Evolutionary conservation across 2,888 invertebrate genomes (phyloP).

Genomic region (Psylliodes chrysocephalus): DNA sequence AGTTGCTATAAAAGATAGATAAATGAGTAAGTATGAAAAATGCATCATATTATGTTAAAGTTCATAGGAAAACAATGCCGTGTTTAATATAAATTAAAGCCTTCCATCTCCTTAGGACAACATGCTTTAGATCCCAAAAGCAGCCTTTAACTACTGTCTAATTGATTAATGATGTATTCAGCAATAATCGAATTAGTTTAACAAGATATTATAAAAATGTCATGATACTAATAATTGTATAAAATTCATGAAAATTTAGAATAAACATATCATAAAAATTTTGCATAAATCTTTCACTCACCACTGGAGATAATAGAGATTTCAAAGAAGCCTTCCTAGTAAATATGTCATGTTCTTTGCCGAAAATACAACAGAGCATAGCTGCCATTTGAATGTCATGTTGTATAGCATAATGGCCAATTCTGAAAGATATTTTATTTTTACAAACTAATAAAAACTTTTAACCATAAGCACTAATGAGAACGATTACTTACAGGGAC

Average conservation of each 20-base stretch:
- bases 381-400: conserved; percentile 94
- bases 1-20: conserved; percentile 68
- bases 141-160: too few relatives aligned
- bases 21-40: conserved; percentile 36
- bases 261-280: not conserved
- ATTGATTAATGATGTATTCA: too few relatives aligned
- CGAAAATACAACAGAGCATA: conserved; percentile 90
- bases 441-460: not conserved
- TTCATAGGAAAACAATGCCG: too few relatives aligned
- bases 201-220: too few relatives aligned
- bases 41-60: not conserved
- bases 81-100: too few relatives aligned
- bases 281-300: conserved; percentile 47
- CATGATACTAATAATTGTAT: too few relatives aligned
- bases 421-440: conserved; percentile 72
- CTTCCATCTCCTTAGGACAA: too few relatives aligned
- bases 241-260: too few relatives aligned
- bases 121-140: too few relatives aligned
- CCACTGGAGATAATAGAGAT: conserved; percentile 51
- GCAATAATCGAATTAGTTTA: too few relatives aligned
- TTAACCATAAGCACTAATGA: too few relatives aligned
- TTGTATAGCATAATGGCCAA: conserved; percentile 81
- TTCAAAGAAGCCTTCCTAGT: conserved; percentile 51
- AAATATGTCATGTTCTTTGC: conserved; percentile 64
- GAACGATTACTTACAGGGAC: conserved; percentile 75